Percentiles rank a stretch among this genome's conserved stretches.
Evolutionary conservation across 1,140 invertebrate species (phyloP).

Genomic region (Diabrotica undecimpunctata): DNA sequence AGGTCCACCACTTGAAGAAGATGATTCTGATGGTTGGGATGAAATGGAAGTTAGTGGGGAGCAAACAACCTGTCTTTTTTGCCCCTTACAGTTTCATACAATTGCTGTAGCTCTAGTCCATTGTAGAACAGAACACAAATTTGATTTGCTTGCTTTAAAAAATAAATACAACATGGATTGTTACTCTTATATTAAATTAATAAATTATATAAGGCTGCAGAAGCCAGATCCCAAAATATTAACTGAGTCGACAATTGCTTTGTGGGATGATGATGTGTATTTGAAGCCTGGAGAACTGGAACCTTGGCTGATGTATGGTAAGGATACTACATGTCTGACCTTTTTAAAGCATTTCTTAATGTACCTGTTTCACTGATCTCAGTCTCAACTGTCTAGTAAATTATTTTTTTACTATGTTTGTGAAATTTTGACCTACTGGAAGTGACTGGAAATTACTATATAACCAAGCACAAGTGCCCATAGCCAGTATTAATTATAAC

Average conservation of each 20-base stretch:
- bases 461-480: not conserved
- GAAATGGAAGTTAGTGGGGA: constrained; percentile 46
- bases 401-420: too few relatives aligned
- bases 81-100: constrained; percentile 49
- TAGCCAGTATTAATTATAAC: not conserved
- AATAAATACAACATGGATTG: constrained; percentile 72
- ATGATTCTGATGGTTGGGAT: constrained; percentile 47
- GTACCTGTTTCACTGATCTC: too few relatives aligned
- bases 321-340: constrained; percentile 41
- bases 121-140: constrained; percentile 59
- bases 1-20: constrained; percentile 32
- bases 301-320: constrained; percentile 80
- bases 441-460: constrained; percentile 3
- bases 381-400: too few relatives aligned
- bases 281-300: constrained; percentile 78
- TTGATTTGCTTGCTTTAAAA: constrained; percentile 67
- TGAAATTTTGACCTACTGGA: too few relatives aligned
- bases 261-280: constrained; percentile 76
- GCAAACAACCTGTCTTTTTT: constrained; percentile 57
- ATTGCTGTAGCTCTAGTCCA: constrained; percentile 57
- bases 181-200: constrained; percentile 82
- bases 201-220: constrained; percentile 77
- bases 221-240: constrained; percentile 58
- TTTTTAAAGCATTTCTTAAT: not conserved
- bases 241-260: constrained; percentile 49